phyloP scores from a whole-genome alignment of 2,888 invertebrate species.

The Sepiola atlantica region DNA sequence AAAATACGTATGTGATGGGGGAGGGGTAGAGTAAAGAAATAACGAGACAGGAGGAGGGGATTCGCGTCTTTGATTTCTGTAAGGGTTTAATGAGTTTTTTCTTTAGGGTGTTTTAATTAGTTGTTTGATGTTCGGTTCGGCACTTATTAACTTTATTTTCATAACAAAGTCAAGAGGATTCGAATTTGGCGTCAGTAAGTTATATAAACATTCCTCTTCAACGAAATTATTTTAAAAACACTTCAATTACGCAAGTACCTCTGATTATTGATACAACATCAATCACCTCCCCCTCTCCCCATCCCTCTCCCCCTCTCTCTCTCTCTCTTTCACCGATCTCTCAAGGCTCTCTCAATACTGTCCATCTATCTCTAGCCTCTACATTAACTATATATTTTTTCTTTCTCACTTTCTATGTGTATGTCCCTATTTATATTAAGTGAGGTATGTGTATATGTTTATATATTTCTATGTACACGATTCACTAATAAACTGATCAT shows the following conservation, averaged over 20 bases:
- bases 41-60: too few species aligned
- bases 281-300: neutral
- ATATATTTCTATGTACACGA: too few species aligned
- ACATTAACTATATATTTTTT: too few species aligned
- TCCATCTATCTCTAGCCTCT: too few species aligned
- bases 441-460: too few species aligned
- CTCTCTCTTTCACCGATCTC: neutral
- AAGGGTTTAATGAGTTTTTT: neutral
- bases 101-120: neutral
- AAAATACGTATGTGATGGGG: neutral
- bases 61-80: neutral
- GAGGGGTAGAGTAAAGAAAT: neutral
- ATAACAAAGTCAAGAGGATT: neutral
- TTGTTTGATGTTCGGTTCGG: neutral
- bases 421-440: too few species aligned
- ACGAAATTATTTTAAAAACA: neutral
- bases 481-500: too few species aligned
- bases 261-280: neutral
- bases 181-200: neutral
- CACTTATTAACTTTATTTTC: neutral
- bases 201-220: neutral
- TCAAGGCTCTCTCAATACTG: too few species aligned
- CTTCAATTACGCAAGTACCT: neutral
- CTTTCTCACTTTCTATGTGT: too few species aligned
- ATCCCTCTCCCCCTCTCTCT: neutral